A percentile compares a stretch with the other conserved stretches of the same genome.
Conservation (phyloP, 2,888 invertebrate species). For the Eudasyphora cyanicolor region DNA sequence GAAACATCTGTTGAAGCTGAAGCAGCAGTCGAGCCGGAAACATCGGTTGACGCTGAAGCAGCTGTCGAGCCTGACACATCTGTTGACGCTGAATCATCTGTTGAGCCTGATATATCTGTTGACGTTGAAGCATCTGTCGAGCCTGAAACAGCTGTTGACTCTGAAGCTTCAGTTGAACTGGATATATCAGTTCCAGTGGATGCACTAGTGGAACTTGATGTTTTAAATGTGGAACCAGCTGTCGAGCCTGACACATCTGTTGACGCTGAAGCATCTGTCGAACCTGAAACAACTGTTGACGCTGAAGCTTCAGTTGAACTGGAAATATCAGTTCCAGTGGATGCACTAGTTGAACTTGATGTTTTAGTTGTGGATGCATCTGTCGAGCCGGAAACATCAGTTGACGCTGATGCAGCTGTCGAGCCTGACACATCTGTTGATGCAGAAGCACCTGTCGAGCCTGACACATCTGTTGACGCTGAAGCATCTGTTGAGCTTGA, state of each 20-base stretch:
- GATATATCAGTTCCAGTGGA: constrained; percentile 57
- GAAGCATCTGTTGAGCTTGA: constrained; percentile 6
- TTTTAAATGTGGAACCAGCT: constrained; percentile 9
- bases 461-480: constrained; percentile 11
- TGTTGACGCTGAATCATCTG: background rate
- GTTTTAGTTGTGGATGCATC: too few relatives aligned
- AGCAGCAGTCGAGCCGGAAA: constrained; percentile 22
- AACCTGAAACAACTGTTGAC: constrained; percentile 51
- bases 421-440: constrained; percentile 56
- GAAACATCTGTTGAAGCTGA: constrained; percentile 41
- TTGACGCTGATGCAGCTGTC: constrained; percentile 34
- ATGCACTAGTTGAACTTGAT: constrained; percentile 11
- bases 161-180: constrained; percentile 31
- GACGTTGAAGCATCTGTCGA: too few relatives aligned
- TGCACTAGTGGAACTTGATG: too few relatives aligned
- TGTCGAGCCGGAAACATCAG: constrained; percentile 18
- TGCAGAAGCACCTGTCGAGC: constrained; percentile 28
- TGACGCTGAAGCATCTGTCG: constrained; percentile 66
- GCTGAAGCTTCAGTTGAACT: constrained; percentile 65
- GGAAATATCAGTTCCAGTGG: constrained; percentile 6
- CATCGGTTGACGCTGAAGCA: constrained; percentile 18
- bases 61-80: constrained; percentile 26
- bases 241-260: constrained; percentile 46
- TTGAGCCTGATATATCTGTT: too few relatives aligned
- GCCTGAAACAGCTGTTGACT: constrained; percentile 14